Percentiles rank a stretch among this genome's conserved stretches.
phyloP scores from a whole-genome alignment of 2,113 vertebrate genomes.

The Chrysemys picta region DNA sequence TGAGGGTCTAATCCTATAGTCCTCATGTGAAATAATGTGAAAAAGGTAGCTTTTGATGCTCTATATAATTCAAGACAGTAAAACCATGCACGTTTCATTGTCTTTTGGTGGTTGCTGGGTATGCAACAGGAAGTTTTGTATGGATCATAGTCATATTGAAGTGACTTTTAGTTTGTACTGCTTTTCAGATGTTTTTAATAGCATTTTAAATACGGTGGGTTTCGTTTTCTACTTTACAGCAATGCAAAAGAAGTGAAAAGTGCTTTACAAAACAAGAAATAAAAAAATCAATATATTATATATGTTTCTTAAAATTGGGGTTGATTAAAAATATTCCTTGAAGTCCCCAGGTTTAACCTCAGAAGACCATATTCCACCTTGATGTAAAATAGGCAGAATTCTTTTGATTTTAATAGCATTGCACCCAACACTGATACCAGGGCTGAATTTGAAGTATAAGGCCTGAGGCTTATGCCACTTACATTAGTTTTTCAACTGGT shows the following conservation, averaged over 20 bases:
- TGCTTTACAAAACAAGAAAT: neutral
- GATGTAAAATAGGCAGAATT: neutral
- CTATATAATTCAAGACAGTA: neutral
- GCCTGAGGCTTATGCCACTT: neutral
- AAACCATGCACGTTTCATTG: neutral
- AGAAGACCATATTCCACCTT: neutral
- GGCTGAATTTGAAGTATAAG: neutral
- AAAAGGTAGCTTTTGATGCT: neutral
- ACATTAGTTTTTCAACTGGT: neutral
- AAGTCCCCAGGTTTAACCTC: neutral
- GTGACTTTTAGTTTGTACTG: neutral
- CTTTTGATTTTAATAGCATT: neutral
- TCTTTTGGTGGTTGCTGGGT: neutral
- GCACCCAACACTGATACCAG: neutral
- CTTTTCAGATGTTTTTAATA: neutral
- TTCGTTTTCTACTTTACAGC: neutral
- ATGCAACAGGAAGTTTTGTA: neutral
- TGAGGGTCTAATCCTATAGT: neutral
- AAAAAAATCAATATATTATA: rapidly evolving
- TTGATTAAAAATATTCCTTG: neutral
- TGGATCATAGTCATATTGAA: neutral
- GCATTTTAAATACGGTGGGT: neutral
- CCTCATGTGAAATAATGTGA: neutral
- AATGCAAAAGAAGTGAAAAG: neutral
- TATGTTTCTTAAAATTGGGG: neutral